Evolutionary conservation across 37 sponge, comb jelly and placozoan species (phyloP).

Genomic region (Halisarca cf. caerulea): DNA sequence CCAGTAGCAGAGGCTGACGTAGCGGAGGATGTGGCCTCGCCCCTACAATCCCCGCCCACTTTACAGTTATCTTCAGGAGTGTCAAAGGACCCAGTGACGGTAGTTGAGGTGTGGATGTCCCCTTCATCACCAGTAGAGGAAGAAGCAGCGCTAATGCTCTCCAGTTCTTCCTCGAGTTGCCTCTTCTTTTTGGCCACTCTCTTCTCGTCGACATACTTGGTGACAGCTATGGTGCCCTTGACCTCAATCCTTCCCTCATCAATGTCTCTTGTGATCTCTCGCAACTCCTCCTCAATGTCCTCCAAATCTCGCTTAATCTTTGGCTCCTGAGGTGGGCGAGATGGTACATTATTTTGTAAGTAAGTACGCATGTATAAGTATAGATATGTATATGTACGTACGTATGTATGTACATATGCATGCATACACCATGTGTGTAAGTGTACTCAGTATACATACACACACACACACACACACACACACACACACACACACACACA

Average conservation of each 20-base stretch:
- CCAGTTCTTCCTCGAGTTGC: conserved; percentile 13
- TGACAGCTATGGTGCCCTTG: background rate
- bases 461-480: too few species aligned
- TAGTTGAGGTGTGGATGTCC: background rate
- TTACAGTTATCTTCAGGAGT: background rate
- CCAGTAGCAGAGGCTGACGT: too few species aligned
- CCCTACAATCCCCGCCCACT: too few species aligned
- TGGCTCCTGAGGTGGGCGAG: background rate
- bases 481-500: too few species aligned
- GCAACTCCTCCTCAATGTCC: background rate
- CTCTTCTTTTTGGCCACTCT: background rate
- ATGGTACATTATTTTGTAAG: background rate
- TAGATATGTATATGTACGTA: background rate
- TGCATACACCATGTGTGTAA: too few species aligned
- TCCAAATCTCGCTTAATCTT: background rate
- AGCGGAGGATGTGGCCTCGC: too few species aligned
- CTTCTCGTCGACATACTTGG: background rate
- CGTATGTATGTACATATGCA: too few species aligned
- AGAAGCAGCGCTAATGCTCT: too few species aligned
- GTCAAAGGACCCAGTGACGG: background rate
- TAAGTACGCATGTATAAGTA: background rate
- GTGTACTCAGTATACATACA: too few species aligned
- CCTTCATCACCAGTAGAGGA: background rate
- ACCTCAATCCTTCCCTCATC: background rate
- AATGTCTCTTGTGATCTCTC: background rate